Base-by-base conservation (phyloP, 2,113 vertebrate species). In the Ia io region DNA sequence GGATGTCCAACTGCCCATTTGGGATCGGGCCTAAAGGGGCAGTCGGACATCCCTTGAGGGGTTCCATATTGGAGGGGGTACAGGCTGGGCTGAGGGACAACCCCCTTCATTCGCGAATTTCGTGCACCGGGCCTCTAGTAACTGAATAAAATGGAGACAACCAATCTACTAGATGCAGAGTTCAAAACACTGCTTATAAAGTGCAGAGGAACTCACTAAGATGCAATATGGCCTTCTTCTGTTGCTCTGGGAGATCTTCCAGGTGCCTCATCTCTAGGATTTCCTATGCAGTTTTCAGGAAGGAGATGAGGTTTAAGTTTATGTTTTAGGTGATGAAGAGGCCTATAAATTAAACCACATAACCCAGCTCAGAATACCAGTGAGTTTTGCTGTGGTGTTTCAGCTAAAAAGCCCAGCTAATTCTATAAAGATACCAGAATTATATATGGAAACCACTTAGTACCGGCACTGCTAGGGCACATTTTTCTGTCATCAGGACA, bases 351-450 rank as follows among this genome's bases (percentile, higher is more conserved):
- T 67, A 82, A 94, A 95, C 32, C 18, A 47, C 28, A 84, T 28
- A 44, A 1, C 13, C 12, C 37, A 51, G 51, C 69, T 70, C 56
- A 40, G n/a, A 23, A 83, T 9, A 51, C 9, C 37, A 80, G 56
- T 51, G 42, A 95, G 3, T 6, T 79, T 17, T 65, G 20, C n/a
- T 63, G 14, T 82, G 37, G 9, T 5, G 8, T 76, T 86, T 73
- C 22, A 83, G 20, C 28, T 71, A 70, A 96, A 70, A 97, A 88
- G 35, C 22, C 22, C 67, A 71, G 13, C 8, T 35, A 93, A 92
- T 78, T 65, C 32, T 51, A 82, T 22, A 37, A 90, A 65, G 30
- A 53, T 9, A n/a, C 1, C 40, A 74, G 73, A 82, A 78, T 74
- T 69, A 73, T 20, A 25, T 71, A 59, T 9, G 84, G 69, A 49